Evolutionary conservation across 2,113 vertebrate species (phyloP).

Genomic region (Microcebus tavaratra): DNA sequence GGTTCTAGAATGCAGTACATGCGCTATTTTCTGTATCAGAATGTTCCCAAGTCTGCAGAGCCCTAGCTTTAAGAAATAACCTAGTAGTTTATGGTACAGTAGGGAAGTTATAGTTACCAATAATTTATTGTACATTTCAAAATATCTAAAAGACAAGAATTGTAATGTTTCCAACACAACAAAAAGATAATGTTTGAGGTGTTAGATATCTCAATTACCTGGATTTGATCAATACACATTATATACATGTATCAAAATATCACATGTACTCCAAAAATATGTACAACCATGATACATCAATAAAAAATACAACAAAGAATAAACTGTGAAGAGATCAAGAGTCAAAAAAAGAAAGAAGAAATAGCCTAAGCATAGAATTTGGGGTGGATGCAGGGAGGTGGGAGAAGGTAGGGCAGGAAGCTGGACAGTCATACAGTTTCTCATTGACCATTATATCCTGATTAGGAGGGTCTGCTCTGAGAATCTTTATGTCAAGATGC

Average conservation of each 20-base stretch:
- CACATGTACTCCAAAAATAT: background rate
- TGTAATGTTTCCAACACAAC: background rate
- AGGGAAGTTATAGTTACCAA: background rate
- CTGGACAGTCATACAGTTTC: background rate
- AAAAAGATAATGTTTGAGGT: background rate
- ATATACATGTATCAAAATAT: background rate
- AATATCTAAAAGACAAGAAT: background rate
- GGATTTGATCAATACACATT: background rate
- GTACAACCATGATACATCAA: background rate
- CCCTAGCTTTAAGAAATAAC: background rate
- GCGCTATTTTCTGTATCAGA: background rate
- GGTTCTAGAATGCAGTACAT: background rate
- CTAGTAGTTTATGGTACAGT: background rate
- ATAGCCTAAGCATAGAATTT: background rate
- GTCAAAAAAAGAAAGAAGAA: background rate
- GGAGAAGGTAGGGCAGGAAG: rapidly evolving
- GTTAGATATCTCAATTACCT: background rate
- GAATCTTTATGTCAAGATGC: background rate
- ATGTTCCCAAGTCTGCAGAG: background rate
- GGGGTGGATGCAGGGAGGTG: background rate
- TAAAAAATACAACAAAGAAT: background rate
- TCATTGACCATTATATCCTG: background rate
- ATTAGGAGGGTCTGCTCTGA: background rate
- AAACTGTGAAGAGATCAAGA: background rate
- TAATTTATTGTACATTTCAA: background rate